Evolutionary conservation across 2,113 vertebrate genomes (phyloP).

Genomic region (Alaudala cheleensis): DNA sequence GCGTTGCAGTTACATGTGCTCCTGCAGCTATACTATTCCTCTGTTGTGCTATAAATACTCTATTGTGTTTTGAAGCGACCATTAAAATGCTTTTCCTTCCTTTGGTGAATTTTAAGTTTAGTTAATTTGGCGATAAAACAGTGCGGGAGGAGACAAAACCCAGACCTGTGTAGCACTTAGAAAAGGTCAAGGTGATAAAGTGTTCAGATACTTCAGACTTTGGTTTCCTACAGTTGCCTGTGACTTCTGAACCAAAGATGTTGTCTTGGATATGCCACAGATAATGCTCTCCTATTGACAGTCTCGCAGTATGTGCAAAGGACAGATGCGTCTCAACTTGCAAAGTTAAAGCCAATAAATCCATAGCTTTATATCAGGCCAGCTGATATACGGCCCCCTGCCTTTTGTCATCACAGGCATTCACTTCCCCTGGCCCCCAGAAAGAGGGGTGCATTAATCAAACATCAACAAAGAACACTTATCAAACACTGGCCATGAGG

Average conservation of each 20-base stretch:
- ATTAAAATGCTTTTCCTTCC: background rate
- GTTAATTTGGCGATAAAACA: constrained; percentile 33
- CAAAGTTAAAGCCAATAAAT: constrained; percentile 86
- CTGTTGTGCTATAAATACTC: background rate
- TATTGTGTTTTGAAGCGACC: background rate
- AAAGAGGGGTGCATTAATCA: constrained; percentile 84
- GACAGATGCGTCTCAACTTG: constrained; percentile 81
- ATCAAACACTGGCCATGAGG: constrained; percentile 81
- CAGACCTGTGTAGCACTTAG: constrained; percentile 27
- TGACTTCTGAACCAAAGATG: constrained; percentile 68
- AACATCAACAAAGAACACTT: constrained; percentile 87
- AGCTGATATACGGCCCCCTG: constrained; percentile 81
- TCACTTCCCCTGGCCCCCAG: constrained; percentile 74
- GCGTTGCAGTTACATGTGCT: background rate
- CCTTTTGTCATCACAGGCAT: constrained; percentile 83
- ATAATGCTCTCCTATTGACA: constrained; percentile 66
- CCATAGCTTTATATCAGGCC: constrained; percentile 77
- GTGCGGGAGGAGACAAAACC: constrained; percentile 12
- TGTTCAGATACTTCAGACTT: constrained; percentile 48
- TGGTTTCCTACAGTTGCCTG: constrained; percentile 57
- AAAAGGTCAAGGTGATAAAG: constrained; percentile 62
- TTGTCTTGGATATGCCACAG: constrained; percentile 29
- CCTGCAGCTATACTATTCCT: background rate
- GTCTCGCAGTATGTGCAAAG: constrained; percentile 58
- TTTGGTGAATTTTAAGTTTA: constrained; percentile 8